Evolutionary conservation across 2,113 vertebrate genomes (phyloP), one percentile per base, ranked within the genome.

Genomic region (Bagarius yarrelli): DNA sequence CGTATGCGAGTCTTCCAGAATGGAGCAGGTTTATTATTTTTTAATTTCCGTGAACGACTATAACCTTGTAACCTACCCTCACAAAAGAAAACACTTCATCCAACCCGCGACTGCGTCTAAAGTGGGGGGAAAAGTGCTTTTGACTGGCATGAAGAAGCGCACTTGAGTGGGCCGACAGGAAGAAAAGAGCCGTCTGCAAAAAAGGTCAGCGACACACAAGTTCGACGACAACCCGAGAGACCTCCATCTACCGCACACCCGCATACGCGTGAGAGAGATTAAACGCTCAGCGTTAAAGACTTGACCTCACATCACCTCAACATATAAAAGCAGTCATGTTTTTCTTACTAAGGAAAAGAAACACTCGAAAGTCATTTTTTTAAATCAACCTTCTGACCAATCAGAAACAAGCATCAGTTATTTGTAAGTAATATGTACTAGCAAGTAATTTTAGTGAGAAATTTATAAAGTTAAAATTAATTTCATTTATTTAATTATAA

Each of bases 141-240:
- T 21, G 57, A 47, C 57, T 32, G 70, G 70, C 25, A 21, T 21
- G 1, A 1, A 53, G 76, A 55, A 78, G 61, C 8, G 60, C 14
- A 34, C 75, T 77, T 13, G 36, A 55, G 63, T 53, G 55, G 78
- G 78, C 55, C 18, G n/a, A 34, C 23, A 57, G 52, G 64, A 67
- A 57, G 21, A 23, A 59, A 55, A 67, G 23, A 13, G 16, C 47
- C 15, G 16, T 32, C 6, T 34, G 30, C 9, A 47, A 52, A 81
- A 63, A 73, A 53, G 79, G 36, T 80, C 79, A 25, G 59, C 30
- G 76, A 74, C 25, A 18, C 50, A n/a, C 69, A 78, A 44, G 81
- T 79, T 79, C 59, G 14, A 40, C 67, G 30, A 76, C 77, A 73
- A 79, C 50, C 32, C 9, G 60, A 66, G 69, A 55, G 16, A 44